These are phyloP conservation scores for Eulemur macaco DNA, from an alignment of 2,113 vertebrate genomes.

Conservation along the genomic window DNA sequence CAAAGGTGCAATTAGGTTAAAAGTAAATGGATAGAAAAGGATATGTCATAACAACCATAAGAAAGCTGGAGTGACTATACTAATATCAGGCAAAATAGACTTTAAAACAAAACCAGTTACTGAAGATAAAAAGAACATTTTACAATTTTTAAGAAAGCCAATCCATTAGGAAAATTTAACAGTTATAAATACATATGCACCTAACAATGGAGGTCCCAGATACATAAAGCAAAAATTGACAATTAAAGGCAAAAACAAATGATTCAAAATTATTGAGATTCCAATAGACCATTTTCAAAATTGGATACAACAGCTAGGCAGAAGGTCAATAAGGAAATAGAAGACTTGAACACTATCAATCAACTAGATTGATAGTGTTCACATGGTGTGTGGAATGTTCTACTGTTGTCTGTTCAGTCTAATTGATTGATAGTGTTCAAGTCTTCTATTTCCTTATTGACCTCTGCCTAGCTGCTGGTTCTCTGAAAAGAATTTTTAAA, in stretches of 20 bases:
- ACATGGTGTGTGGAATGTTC: too few species aligned
- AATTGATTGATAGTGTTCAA: too few species aligned
- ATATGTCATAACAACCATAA: neutral
- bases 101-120: neutral
- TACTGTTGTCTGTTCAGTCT: too few species aligned
- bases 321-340: neutral
- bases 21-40: neutral
- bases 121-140: neutral
- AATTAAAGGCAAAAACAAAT: neutral
- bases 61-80: neutral
- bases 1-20: neutral
- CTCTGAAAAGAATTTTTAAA: neutral
- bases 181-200: neutral
- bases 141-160: neutral
- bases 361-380: too few species aligned
- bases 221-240: neutral
- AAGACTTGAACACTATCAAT: neutral
- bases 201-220: neutral
- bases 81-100: neutral
- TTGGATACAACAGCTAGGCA: neutral
- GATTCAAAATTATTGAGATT: neutral
- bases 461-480: neutral
- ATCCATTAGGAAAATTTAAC: neutral
- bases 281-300: neutral
- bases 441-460: too few species aligned